Evolutionary conservation across 1,140 invertebrate genomes (phyloP), one percentile per base, ranked within the genome.

Genomic region (Oppia nitens): DNA sequence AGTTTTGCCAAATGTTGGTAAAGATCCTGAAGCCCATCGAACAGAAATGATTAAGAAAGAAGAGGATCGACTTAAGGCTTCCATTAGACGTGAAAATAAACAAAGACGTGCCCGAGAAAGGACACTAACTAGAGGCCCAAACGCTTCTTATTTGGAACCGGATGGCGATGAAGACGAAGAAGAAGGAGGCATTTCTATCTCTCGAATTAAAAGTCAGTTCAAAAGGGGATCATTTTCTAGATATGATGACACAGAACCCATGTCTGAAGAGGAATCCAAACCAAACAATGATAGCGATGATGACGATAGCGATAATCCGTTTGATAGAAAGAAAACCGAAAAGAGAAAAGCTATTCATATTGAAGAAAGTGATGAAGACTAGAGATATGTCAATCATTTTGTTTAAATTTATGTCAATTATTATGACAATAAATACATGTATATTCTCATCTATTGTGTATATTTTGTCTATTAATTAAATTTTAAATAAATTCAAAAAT

Each of bases 41-140:
- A 81, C 81, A 32, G 85, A 88, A 67, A 83, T 91, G 77, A 83
- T 95, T 1, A 92, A 92, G 81, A 92, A 93, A 83, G 92, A 96
- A 68, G 92, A 97, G 72, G 90, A 95, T 69, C 83, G 86, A 69
- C 68, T 95, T 1, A 77, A 86, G 59, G 87, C 90, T 60, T 84
- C 87, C 0, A 82, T 93, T 73, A 76, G 87, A 9, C 74, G 81
- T 1, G 78, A 76, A 74, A 83, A 70, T 62, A 81, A 75, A 72
- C 79, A 75, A 74, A 79, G 75, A 65, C 70, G 76, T 63, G 74
- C 75, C 62, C 76, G 71, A 64, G 83, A 78, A 70, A 75, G 78
- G 67, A 73, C 70, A 63, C 76, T 50, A 17, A 26, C 40, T 53
- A 55, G 62, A 23, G 64, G 63, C 62, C 70, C 75, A 60, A 81